Evolutionary conservation across 2,113 vertebrate genomes (phyloP).

Genomic region (Pseudonaja textilis): DNA sequence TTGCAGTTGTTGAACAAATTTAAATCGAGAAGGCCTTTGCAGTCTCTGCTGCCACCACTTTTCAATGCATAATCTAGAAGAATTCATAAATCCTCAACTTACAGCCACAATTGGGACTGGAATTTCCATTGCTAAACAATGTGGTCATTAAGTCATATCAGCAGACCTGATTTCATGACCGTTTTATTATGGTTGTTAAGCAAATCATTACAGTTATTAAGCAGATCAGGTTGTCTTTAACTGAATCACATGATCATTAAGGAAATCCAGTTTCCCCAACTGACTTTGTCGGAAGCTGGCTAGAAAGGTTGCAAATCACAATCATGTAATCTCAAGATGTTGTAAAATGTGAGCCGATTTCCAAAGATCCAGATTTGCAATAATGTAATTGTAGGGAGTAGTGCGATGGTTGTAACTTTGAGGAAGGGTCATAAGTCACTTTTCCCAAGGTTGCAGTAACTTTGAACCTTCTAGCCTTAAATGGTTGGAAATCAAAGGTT

Average conservation of each 20-base stretch:
- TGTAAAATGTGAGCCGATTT: not conserved
- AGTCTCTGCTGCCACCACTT: not conserved
- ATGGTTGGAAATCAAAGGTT: not conserved
- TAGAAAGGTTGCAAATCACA: not conserved
- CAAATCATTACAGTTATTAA: not conserved
- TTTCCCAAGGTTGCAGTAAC: not conserved
- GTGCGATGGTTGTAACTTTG: not conserved
- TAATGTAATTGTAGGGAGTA: not conserved
- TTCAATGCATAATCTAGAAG: not conserved
- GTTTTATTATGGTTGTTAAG: not conserved
- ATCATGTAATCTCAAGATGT: not conserved
- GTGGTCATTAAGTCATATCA: not conserved
- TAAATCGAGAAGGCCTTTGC: not conserved
- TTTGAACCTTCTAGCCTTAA: not conserved
- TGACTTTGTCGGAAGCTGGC: not conserved
- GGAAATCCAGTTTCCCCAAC: not conserved
- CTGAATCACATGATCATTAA: not conserved
- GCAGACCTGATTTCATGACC: not conserved
- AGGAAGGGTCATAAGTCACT: not conserved
- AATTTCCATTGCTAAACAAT: not conserved
- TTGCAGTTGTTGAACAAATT: not conserved
- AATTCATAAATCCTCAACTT: not conserved
- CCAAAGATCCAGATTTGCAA: not conserved
- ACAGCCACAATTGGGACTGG: not conserved
- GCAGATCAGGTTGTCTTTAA: not conserved